Evolutionary conservation across 1,140 invertebrate species (phyloP).

Genomic region (Antheraea mylitta): DNA sequence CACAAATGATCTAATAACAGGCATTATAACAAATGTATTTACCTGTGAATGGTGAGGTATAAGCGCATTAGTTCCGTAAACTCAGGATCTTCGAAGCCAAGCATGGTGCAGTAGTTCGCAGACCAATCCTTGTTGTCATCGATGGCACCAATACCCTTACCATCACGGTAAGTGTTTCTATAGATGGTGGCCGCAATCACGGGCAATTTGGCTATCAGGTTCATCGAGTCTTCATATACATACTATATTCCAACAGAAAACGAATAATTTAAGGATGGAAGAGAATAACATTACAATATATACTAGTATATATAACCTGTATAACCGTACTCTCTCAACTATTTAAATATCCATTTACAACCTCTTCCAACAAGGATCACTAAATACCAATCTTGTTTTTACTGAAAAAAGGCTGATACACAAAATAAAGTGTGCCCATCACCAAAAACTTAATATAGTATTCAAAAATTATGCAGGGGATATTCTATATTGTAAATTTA

Average conservation of each 20-base stretch:
- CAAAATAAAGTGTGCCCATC: too few relatives aligned
- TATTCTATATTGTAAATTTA: too few relatives aligned
- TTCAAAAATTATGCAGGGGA: too few relatives aligned
- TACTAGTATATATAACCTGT: too few relatives aligned
- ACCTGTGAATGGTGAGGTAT: slow-evolving; percentile 96
- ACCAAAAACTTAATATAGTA: too few relatives aligned
- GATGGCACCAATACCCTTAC: slow-evolving; percentile 92
- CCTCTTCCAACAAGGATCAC: too few relatives aligned
- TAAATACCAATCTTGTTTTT: too few relatives aligned
- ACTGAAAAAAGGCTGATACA: too few relatives aligned
- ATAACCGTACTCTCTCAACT: too few relatives aligned
- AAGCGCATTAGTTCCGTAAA: slow-evolving; percentile 97
- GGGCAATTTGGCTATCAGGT: slow-evolving; percentile 97
- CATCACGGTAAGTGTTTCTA: slow-evolving; percentile 92
- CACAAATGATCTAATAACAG: neutral
- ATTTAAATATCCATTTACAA: too few relatives aligned
- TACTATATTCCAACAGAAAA: slow-evolving; percentile 80
- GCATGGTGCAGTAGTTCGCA: slow-evolving; percentile 94
- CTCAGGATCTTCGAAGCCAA: slow-evolving; percentile 92
- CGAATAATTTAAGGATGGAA: too few relatives aligned
- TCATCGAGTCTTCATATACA: slow-evolving; percentile 96
- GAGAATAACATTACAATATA: too few relatives aligned
- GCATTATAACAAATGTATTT: slow-evolving; percentile 5
- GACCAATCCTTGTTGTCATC: slow-evolving; percentile 96
- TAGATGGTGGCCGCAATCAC: slow-evolving; percentile 97